A percentile compares a stretch with the other conserved stretches of the same genome.
These are phyloP conservation scores for Cataglyphis hispanica DNA, from an alignment of 1,140 invertebrate genomes.

Conservation along the genomic window DNA sequence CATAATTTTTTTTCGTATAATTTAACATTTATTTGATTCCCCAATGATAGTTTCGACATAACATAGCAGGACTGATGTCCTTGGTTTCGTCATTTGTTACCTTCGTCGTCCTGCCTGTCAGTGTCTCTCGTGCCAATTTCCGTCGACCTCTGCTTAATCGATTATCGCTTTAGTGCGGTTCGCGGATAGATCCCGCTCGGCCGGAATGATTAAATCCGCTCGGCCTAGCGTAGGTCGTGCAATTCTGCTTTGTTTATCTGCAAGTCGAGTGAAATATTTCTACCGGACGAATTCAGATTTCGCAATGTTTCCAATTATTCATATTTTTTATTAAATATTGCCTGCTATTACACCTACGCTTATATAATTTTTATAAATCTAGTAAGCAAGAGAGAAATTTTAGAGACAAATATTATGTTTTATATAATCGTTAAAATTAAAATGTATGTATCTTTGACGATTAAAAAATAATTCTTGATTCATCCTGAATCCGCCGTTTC, in stretches of 20 bases:
- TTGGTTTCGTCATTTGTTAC: conserved; percentile 54
- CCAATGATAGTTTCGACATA: conserved; percentile 29
- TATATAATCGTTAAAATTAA: background rate
- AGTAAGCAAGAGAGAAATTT: background rate
- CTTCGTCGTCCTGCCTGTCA: conserved; percentile 51
- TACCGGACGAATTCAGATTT: background rate
- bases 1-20: conserved; percentile 5
- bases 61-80: conserved; percentile 23
- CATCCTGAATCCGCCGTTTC: background rate
- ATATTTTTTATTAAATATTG: conserved; percentile 4
- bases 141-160: conserved; percentile 51
- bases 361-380: background rate
- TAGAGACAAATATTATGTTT: background rate
- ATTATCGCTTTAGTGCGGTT: conserved; percentile 46
- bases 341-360: background rate
- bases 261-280: conserved; percentile 1
- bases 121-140: conserved; percentile 55
- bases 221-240: background rate
- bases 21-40: background rate
- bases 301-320: background rate
- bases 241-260: background rate
- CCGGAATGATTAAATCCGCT: conserved; percentile 52
- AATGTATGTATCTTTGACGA: background rate
- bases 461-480: background rate
- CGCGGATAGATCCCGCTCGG: conserved; percentile 34